These are phyloP conservation scores for Drosophila triauraria DNA, from an alignment of 1,140 invertebrate species.

Conservation along the genomic window DNA sequence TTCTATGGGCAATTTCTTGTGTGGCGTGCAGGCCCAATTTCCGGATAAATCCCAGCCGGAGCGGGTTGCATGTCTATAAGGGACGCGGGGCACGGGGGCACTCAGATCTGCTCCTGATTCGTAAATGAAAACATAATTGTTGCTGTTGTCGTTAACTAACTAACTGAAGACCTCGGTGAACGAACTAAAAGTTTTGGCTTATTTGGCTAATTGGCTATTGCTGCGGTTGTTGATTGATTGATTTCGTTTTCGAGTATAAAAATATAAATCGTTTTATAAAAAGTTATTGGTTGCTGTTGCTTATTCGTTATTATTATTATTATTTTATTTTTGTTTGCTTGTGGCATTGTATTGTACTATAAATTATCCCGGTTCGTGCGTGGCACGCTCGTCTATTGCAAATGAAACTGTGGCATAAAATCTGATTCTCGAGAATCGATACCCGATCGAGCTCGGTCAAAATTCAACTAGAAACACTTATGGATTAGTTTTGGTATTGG, in stretches of 20 bases:
- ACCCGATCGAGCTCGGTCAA: conserved; percentile 31
- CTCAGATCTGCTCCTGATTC: conserved; percentile 51
- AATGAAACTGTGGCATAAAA: conserved; percentile 79
- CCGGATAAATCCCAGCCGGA: conserved; percentile 10
- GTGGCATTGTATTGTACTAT: conserved; percentile 85
- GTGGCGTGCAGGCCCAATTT: conserved; percentile 31
- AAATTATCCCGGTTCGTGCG: conserved; percentile 85
- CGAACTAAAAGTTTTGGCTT: conserved; percentile 78
- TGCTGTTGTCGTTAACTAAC: conserved; percentile 73
- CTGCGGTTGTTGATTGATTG: conserved; percentile 60
- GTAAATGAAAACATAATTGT: conserved; percentile 70
- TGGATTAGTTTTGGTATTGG: conserved; percentile 68
- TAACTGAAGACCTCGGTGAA: conserved; percentile 58
- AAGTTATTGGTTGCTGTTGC: conserved; percentile 75
- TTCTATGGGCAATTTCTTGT: conserved; percentile 60
- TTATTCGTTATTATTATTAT: conserved; percentile 50
- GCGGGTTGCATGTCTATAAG: not conserved
- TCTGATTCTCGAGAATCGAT: conserved; percentile 37
- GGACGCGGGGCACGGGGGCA: conserved; percentile 10
- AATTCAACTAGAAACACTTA: conserved; percentile 76
- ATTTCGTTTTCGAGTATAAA: conserved; percentile 75
- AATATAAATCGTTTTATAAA: conserved; percentile 85
- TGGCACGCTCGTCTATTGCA: conserved; percentile 81
- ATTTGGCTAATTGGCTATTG: conserved; percentile 81
- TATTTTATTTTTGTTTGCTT: conserved; percentile 58